Evolutionary conservation across 2,888 invertebrate species (phyloP), one percentile per base, ranked within the genome.

Genomic region (Trachelus troglodyta): DNA sequence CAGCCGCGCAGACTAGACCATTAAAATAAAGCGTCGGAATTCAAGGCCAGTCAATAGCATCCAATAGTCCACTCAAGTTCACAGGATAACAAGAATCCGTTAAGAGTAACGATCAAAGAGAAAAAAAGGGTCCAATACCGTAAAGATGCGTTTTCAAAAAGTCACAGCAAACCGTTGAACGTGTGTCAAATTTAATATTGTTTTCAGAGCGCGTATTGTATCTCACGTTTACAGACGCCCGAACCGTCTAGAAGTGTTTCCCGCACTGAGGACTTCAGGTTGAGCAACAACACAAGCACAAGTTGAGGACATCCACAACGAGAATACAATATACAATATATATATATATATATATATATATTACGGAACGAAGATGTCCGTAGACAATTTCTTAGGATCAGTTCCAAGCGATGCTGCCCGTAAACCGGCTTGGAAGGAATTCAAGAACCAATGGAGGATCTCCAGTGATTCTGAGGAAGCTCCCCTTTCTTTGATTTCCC

Each of bases 191-290:
- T 69, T 11, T 76, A 76, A 76, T 73, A 69, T 68, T 56, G 73
- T 78, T 34, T 76, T 68, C 73, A 34, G 12, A 34, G 75, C 33
- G 56, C 34, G 56, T 73, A 76, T 73, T 33, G 68, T 76, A 73
- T 73, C 76, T 68, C 69, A 33, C 56, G 40, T 12, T 73, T 73
- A 23, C 73, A 31, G 75, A 82, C 85, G 81, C 79, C 88, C 88
- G 89, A 85, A 83, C 88, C 83, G 89, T 82, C 80, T 84, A 88
- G 89, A 87, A 84, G 89, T 89, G 83, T 87, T 87, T 87, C 86
- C 85, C 81, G 85, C 82, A 89, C 89, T 89, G 89, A 86, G 79
- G 79, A 79, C 80, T 79, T 82, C 80, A 76, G 79, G 85, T 84
- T 83, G 86, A 82, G 85, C 85, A 83, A 84, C 80, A 82, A 56